Percentiles rank a stretch among this genome's conserved stretches.
Evolutionary conservation across 1,140 invertebrate species (phyloP).

Genomic region (Lepidurus couesii): DNA sequence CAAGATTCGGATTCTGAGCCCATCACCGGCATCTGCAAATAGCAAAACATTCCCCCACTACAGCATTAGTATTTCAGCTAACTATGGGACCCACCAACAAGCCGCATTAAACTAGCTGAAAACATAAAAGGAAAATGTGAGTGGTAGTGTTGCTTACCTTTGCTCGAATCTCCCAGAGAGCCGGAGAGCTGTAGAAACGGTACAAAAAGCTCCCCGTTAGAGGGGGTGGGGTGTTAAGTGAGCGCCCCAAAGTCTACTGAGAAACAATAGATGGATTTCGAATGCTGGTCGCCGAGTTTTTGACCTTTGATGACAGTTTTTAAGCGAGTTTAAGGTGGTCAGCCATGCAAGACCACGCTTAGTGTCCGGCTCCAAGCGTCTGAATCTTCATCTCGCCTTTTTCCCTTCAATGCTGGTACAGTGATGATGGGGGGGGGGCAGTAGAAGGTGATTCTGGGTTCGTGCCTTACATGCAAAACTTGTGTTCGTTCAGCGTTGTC

Average conservation of each 20-base stretch:
- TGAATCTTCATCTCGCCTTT: background rate
- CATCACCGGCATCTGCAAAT: conserved; percentile 10
- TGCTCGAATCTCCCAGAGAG: background rate
- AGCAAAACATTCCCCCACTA: background rate
- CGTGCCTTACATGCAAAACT: conserved; percentile 21
- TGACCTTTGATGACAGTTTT: background rate
- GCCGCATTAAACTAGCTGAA: background rate
- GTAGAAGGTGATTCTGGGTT: background rate
- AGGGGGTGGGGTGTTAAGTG: background rate
- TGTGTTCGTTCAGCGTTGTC: conserved; percentile 15
- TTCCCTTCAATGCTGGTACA: background rate
- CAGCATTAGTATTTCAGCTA: background rate
- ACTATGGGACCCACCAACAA: background rate
- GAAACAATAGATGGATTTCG: background rate
- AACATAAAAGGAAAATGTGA: background rate
- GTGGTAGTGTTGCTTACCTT: background rate
- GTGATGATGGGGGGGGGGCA: background rate
- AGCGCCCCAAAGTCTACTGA: background rate
- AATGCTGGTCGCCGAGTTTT: background rate
- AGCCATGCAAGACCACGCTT: background rate
- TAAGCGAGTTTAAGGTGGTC: background rate
- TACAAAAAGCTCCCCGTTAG: background rate
- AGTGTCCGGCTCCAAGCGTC: background rate
- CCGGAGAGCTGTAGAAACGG: background rate
- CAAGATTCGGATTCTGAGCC: conserved; percentile 13